Conservation (phyloP, 2,888 invertebrate species). For the Leptinotarsa juncta region DNA sequence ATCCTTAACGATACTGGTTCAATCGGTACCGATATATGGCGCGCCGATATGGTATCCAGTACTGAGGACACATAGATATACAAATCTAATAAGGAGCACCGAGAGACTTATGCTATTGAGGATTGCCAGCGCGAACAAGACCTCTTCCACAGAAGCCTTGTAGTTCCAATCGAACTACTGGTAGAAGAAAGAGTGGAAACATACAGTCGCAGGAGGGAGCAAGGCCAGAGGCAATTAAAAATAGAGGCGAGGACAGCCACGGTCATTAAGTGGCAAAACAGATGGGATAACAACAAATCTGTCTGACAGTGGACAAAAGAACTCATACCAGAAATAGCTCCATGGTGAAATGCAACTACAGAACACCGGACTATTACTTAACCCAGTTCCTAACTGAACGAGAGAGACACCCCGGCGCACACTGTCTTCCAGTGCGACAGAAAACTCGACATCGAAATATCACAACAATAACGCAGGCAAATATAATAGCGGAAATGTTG, state of each 20-base stretch:
- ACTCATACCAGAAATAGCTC: not conserved
- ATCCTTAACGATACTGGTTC: not conserved
- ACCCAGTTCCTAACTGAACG: not conserved
- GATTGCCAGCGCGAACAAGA: too few species aligned
- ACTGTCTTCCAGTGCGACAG: not conserved
- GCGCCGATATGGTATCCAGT: constrained; percentile 26
- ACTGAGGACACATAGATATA: not conserved
- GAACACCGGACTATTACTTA: not conserved
- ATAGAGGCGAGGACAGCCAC: not conserved
- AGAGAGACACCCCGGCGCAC: not conserved
- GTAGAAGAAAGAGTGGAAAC: too few species aligned
- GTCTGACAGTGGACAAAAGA: not conserved
- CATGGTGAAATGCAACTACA: not conserved
- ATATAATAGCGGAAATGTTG: too few species aligned
- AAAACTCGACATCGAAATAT: too few species aligned
- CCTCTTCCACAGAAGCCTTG: too few species aligned
- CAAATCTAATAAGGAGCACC: not conserved
- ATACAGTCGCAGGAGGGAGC: too few species aligned
- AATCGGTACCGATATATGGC: constrained; percentile 15
- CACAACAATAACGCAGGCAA: too few species aligned
- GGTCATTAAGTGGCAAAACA: not conserved
- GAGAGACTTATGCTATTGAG: not conserved
- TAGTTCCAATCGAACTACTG: too few species aligned
- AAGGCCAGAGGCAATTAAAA: too few species aligned
- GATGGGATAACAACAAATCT: not conserved